Percentiles rank a stretch among this genome's conserved stretches.
These are phyloP conservation scores for Leptarthrus brevirostris DNA, from an alignment of 2,888 invertebrate genomes.

Conservation along the genomic window DNA sequence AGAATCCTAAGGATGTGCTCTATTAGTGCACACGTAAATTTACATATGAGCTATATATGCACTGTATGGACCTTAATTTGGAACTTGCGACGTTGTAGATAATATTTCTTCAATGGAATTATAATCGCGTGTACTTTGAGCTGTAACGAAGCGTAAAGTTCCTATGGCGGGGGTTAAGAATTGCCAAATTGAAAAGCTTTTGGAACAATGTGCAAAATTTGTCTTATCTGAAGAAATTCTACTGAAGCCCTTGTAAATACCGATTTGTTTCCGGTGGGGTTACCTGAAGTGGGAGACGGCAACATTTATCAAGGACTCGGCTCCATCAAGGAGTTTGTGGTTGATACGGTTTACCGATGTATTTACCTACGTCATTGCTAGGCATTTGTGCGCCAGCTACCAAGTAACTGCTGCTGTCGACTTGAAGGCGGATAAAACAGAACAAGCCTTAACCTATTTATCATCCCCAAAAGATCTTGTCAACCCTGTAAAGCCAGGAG, in stretches of 20 bases:
- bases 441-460: constrained; percentile 37
- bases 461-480: constrained; percentile 41
- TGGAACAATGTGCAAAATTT: constrained; percentile 4
- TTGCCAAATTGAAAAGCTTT: constrained; percentile 1
- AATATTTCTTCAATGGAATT: not conserved
- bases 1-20: not conserved
- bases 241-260: constrained; percentile 1
- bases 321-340: constrained; percentile 30
- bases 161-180: not conserved
- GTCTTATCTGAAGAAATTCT: constrained; percentile 2
- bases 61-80: not conserved
- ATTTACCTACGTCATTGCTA: not conserved
- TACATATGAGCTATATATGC: not conserved
- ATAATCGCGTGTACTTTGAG: not conserved
- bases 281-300: not conserved
- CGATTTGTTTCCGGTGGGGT: not conserved
- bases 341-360: constrained; percentile 8
- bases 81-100: not conserved
- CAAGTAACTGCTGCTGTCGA: not conserved
- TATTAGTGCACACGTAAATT: not conserved
- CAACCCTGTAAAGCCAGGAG: constrained; percentile 30
- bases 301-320: not conserved
- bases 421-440: not conserved
- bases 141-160: not conserved
- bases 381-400: not conserved